Evolutionary conservation across 1,140 invertebrate genomes (phyloP), one percentile per base, ranked within the genome.

Genomic region (Scaptomyza graminum): DNA sequence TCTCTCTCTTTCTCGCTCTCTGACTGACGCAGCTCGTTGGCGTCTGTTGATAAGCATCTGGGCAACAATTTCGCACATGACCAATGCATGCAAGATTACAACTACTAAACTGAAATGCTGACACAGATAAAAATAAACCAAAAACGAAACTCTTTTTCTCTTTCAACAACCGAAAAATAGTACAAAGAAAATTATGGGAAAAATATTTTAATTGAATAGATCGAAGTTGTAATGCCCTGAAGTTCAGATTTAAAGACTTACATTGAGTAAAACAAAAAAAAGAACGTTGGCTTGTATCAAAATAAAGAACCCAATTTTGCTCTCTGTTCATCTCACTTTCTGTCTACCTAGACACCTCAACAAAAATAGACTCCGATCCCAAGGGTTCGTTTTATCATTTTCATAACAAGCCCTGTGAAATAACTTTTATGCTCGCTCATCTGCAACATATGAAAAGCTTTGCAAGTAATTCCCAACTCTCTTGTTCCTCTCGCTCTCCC

Each of bases 51-150:
- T 88, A 88, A 75, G 65, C 73, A 88, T 88, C 83, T 76, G 51
- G 83, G 61, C 79, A 82, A 83, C 76, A 76, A 82, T 88, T 88
- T 88, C 63, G 83, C 76, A 88, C 79, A 88, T 82, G 76, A 56
- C 65, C 62, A 74, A 56, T 68, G 79, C 55, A 60, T 41, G 39
- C 54, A 72, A 60, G 31, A 73, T 83, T 78, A 66, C 68, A 78
- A 72, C 43, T 28, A 54, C 56, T 60, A 67, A 84, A 51, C 31
- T 63, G 61, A 79, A 84, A 76, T 69, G 80, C 80, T 84, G 80
- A 85, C 80, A 64, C 57, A 76, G 80, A 74, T 70, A 76, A 78
- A 70, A 76, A 74, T 9, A 9, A 28, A 66, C 34, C 18, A 22
- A 22, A 22, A 3, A 22, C 18, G 28, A 31, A 31, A 31, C 28